phyloP scores from a whole-genome alignment of 2,113 vertebrate genomes.

The Narcine bancroftii region DNA sequence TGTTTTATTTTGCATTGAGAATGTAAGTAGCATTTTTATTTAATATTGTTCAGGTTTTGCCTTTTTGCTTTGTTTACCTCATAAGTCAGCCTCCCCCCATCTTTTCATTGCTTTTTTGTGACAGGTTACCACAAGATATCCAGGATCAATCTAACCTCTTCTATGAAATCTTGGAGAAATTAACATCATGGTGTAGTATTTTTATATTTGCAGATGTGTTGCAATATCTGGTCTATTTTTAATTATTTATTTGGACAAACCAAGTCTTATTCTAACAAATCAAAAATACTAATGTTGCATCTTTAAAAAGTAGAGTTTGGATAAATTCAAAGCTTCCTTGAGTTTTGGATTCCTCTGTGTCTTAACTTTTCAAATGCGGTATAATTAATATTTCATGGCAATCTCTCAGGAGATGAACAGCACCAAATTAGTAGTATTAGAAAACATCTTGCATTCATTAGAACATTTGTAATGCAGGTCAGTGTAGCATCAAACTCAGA shows the following conservation, averaged over 20 bases:
- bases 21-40: background rate
- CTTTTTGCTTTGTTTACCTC: background rate
- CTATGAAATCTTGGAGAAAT: background rate
- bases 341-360: background rate
- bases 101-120: background rate
- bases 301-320: constrained; percentile 1
- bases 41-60: no score
- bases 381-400: background rate
- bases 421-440: background rate
- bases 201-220: background rate
- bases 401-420: background rate
- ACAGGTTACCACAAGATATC: background rate
- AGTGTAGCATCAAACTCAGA: background rate
- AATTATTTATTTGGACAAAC: background rate
- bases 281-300: background rate
- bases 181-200: background rate
- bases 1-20: background rate
- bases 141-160: background rate
- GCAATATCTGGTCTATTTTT: background rate
- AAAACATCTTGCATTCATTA: constrained; percentile 23
- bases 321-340: background rate
- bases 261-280: background rate
- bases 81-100: background rate
- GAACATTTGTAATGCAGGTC: background rate
- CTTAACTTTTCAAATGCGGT: background rate